These are phyloP conservation scores for Oophaga pumilio DNA, from an alignment of 2,113 vertebrate species.

Conservation along the genomic window DNA sequence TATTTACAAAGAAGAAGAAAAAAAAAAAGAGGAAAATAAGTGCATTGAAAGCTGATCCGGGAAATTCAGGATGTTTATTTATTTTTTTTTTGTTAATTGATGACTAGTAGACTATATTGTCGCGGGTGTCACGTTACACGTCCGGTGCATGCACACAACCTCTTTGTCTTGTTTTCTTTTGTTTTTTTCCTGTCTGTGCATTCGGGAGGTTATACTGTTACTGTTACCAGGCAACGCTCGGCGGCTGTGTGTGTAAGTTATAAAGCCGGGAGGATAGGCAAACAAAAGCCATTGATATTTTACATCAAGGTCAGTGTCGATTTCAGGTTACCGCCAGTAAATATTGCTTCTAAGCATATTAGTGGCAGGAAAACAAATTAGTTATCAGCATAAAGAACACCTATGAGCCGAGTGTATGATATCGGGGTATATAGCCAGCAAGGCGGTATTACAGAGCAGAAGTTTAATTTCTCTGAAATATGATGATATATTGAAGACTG, in stretches of 20 bases:
- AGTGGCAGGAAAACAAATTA: neutral
- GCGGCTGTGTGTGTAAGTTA: slow-evolving; percentile 6
- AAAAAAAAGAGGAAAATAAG: neutral
- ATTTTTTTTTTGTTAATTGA: slow-evolving; percentile 22
- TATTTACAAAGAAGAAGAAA: neutral
- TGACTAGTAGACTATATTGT: slow-evolving; percentile 10
- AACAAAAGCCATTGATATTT: slow-evolving; percentile 46
- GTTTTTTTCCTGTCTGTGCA: neutral
- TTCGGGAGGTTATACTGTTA: neutral
- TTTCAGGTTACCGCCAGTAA: slow-evolving; percentile 45
- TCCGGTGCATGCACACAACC: neutral
- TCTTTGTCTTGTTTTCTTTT: neutral
- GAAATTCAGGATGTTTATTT: slow-evolving; percentile 34
- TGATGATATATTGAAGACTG: no score
- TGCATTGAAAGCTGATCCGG: neutral
- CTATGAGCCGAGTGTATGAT: neutral
- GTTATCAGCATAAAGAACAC: neutral
- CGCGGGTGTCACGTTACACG: neutral
- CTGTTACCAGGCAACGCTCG: slow-evolving; percentile 27
- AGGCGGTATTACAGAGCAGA: no score
- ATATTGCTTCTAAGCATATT: slow-evolving; percentile 10
- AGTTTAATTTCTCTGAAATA: no score
- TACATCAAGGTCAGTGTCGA: slow-evolving; percentile 45
- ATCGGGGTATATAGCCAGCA: neutral
- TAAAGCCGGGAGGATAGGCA: slow-evolving; percentile 14